Percentiles rank a stretch among this genome's conserved stretches.
Conservation (phyloP, 2,797 vertebrate genomes). For the Sardinella longiceps region DNA sequence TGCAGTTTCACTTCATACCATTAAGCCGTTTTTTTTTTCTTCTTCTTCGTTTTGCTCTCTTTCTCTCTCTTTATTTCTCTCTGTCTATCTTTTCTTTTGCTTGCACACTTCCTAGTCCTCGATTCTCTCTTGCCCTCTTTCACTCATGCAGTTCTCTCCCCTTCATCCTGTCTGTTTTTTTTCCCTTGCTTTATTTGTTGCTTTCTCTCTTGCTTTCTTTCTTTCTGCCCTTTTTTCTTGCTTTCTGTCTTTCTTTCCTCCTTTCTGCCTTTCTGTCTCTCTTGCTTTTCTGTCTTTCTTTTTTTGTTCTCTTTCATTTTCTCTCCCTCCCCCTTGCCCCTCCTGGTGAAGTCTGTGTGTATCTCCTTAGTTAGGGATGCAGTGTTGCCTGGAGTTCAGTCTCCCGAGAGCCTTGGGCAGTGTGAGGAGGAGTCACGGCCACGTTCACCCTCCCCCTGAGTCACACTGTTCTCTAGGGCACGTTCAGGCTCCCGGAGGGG, state of each 20-base stretch:
- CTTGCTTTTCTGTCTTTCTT: background rate
- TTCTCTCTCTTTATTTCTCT: background rate
- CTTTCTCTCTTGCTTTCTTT: background rate
- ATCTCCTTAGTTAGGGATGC: background rate
- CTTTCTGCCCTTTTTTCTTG: background rate
- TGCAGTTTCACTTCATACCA: background rate
- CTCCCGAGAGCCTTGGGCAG: background rate
- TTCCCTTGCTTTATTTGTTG: background rate
- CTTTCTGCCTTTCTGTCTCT: background rate
- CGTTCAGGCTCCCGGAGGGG: background rate
- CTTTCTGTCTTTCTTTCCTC: background rate
- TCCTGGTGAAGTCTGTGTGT: background rate
- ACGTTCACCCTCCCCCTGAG: slow-evolving; percentile 8
- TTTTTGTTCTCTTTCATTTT: background rate
- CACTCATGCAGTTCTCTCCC: background rate
- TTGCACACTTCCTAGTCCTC: too few species aligned
- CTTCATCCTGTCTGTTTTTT: background rate
- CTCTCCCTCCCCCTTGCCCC: too few species aligned
- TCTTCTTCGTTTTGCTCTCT: background rate
- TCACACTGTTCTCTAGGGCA: background rate
- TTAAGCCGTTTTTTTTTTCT: background rate
- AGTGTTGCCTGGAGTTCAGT: background rate
- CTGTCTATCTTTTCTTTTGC: background rate
- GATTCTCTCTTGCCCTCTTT: background rate
- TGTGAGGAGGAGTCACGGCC: background rate